Base-by-base conservation (phyloP, 2,113 vertebrate species). In the Castor canadensis region DNA sequence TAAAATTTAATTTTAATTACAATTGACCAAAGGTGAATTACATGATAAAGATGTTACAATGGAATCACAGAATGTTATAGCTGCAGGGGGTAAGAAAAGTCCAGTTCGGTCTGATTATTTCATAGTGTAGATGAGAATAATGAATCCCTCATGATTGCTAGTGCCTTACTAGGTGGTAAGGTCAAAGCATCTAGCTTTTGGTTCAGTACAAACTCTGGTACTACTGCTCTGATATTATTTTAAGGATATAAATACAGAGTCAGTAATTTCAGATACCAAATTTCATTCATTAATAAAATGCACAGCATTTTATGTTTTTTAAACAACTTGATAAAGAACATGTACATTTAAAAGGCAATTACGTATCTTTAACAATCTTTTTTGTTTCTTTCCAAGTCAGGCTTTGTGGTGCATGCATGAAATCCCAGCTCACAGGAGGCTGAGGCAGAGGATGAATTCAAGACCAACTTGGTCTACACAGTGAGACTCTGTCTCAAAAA, bases 21-120 rank as follows among this genome's bases (percentile, higher is more conserved):
- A 47, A 38, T 73, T 76, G 54, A 64, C 9, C 32, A 64, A 95
- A 96, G 64, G 35, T 85, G n/a, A 94, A 87, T 88, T 69, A 43
- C n/a, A 66, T 56, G 58, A 43, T 75, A 80, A 87, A 92, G 38
- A 32, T 52, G 22, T 52, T 52, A 43, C 2, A 17, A 28, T 60
- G 43, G 58, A 87, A 62, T 79, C 35, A 45, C 13, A 62, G 12
- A 32, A n/a, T 83, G 49, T 54, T 84, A 35, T 40, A 80, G 49
- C n/a, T 90, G 9, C 19, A 64, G 62, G n/a, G 22, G 38, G 32
- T 40, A 47, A 87, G 24, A 67, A 28, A 9, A 69, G 40, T 80
- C 16, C 35, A 87, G 32, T 90, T 83, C 87, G 60, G 24, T 80
- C 32, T 82, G 62, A 69, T 71, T 30, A 49, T 75, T 26, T 88